phyloP scores from a whole-genome alignment of 2,888 invertebrate species.

The Scrobipalpa atriplicella region DNA sequence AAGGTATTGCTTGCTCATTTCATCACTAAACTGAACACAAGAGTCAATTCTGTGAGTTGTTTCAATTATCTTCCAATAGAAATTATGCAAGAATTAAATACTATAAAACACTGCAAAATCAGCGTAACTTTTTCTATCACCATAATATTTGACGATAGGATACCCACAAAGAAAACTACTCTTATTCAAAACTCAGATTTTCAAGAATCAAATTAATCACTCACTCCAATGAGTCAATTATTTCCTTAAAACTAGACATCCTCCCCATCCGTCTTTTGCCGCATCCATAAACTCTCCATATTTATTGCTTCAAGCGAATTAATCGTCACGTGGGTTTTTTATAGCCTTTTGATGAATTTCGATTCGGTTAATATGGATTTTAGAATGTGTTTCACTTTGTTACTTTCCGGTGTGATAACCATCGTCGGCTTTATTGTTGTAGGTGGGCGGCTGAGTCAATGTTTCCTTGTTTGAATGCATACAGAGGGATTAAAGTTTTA shows the following conservation, averaged over 20 bases:
- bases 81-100: too few species aligned
- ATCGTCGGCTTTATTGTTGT: neutral
- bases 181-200: neutral
- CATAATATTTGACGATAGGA: too few species aligned
- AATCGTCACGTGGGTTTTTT: constrained; percentile 35
- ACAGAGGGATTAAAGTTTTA: neutral
- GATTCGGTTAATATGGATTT: constrained; percentile 24
- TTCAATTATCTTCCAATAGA: too few species aligned
- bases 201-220: neutral
- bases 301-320: constrained; percentile 40
- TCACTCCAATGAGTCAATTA: neutral
- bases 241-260: constrained; percentile 15
- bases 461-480: neutral
- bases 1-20: neutral
- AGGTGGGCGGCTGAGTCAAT: neutral
- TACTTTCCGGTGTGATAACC: neutral
- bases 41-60: too few species aligned
- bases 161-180: too few species aligned
- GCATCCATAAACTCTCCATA: constrained; percentile 42
- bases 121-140: too few species aligned
- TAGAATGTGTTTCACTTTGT: constrained; percentile 9
- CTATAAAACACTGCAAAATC: too few species aligned
- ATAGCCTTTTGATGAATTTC: constrained; percentile 30
- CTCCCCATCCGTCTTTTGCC: constrained; percentile 46
- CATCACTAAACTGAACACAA: too few species aligned